These are phyloP conservation scores for Phenganax marumi DNA, from an alignment of 92 coral and sea anemone genomes.

Conservation along the genomic window DNA sequence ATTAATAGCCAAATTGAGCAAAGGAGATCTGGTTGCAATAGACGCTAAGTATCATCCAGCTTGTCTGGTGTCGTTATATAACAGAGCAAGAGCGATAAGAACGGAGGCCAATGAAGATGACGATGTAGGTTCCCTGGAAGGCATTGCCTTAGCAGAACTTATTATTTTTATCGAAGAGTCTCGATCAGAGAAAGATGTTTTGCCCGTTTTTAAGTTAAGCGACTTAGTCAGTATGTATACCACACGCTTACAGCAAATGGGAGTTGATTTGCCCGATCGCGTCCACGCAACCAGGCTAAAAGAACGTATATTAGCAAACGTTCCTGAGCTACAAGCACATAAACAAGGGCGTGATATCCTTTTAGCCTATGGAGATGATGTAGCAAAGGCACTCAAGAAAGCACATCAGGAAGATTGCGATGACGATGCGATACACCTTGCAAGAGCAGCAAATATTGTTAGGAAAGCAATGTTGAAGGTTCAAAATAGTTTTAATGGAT, in stretches of 20 bases:
- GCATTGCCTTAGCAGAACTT: slow-evolving; percentile 57
- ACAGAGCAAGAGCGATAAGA: slow-evolving; percentile 35
- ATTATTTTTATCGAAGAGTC: slow-evolving; percentile 53
- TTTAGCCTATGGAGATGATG: slow-evolving; percentile 3
- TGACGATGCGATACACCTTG: slow-evolving; percentile 46
- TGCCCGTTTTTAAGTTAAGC: slow-evolving; percentile 44
- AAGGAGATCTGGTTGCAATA: slow-evolving; percentile 59
- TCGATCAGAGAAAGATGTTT: slow-evolving; percentile 34
- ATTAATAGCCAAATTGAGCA: slow-evolving; percentile 53
- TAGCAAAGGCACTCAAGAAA: background rate
- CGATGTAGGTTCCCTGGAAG: slow-evolving; percentile 43
- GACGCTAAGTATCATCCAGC: slow-evolving; percentile 59
- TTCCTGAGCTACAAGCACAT: background rate
- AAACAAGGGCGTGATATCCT: slow-evolving; percentile 20
- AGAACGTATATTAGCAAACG: slow-evolving; percentile 40
- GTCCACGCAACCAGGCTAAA: slow-evolving; percentile 58
- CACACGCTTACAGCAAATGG: slow-evolving; percentile 41
- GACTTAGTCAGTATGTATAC: slow-evolving; percentile 53
- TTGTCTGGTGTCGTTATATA: slow-evolving; percentile 57
- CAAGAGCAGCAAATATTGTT: slow-evolving; percentile 56
- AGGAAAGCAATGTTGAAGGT: slow-evolving; percentile 52
- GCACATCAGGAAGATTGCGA: slow-evolving; percentile 8
- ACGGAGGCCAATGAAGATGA: slow-evolving; percentile 16
- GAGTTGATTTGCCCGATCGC: slow-evolving; percentile 27
- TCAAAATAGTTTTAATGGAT: slow-evolving; percentile 41